phyloP scores from a whole-genome alignment of 2,797 vertebrate genomes.

The Chelmon rostratus region DNA sequence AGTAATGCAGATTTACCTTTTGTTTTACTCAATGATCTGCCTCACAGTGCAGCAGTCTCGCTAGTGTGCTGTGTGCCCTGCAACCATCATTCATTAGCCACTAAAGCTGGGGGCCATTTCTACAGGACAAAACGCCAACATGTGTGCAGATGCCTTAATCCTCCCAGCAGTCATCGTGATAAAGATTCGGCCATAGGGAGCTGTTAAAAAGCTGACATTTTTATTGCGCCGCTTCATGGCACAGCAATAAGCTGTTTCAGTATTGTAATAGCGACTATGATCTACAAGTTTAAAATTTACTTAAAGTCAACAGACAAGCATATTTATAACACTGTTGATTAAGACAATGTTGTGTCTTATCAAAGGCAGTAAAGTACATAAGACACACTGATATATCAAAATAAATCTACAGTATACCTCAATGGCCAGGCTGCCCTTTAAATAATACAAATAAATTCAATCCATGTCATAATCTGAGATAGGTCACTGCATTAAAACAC shows the following conservation, averaged over 20 bases:
- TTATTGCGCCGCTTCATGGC: conserved; percentile 48
- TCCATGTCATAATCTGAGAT: neutral
- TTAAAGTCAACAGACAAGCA: conserved; percentile 9
- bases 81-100: conserved; percentile 58
- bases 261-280: conserved; percentile 29
- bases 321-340: conserved; percentile 17
- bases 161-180: conserved; percentile 63
- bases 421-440: neutral
- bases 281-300: conserved; percentile 37
- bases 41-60: conserved; percentile 41
- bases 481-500: neutral
- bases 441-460: conserved; percentile 12
- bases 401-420: neutral
- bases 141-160: conserved; percentile 63
- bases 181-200: conserved; percentile 59
- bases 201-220: conserved; percentile 59
- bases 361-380: neutral
- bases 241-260: conserved; percentile 39
- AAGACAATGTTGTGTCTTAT: neutral
- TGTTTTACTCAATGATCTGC: conserved; percentile 45
- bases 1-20: conserved; percentile 52
- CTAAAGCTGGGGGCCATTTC: conserved; percentile 57
- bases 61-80: conserved; percentile 33
- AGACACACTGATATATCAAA: neutral
- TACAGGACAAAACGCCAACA: conserved; percentile 52